Base-by-base conservation (phyloP, 2,888 invertebrate species). In the Diloba caeruleocephala region DNA sequence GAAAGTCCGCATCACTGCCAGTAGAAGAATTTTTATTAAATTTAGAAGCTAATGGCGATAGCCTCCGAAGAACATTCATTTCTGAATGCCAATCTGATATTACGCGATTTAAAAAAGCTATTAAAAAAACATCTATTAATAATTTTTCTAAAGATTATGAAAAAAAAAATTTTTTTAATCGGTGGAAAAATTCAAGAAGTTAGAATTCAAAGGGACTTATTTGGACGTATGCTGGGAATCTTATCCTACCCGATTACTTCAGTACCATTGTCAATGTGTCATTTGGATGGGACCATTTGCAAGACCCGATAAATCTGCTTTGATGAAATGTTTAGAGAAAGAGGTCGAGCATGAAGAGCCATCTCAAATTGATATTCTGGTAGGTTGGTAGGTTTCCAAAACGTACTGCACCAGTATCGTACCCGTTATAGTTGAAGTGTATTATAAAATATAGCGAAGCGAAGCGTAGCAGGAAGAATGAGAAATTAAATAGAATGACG, bases 201-300 rank as follows among this genome's bases (percentile, higher is more conserved):
- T 2, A 21, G 21, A 32, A 29, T 55, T 1, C 26, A 43, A 26
- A 12, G 51, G 12, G 51, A 51, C 44, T 13, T 51, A 10, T 44
- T 53, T 37, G 46, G 53, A 1, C 45, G 53, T 25, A 21, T 55
- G 29, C 25, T 49, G 7, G 48, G 39, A 0, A 44, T 44, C 19
- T 34, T 57, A n/a, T 39, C 36, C 3, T 62, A 37, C 23, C 62
- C 62, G 2, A 38, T 62, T 9, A 52, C 62, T n/a, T 10, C 37
- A 21, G 26, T 57, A 13, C 62, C 62, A 12, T 32, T 52, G 17
- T 51, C 57, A 19, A 14, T 62, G 37, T 62, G 54, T 14, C 57
- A 58, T 49, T 19, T 41, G 19, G 31, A 57, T 54, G 62, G 62
- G 25, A 19, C 50, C 9, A 76, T 69, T 60, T 74, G 33, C 23